Evolutionary conservation across 2,797 vertebrate genomes (phyloP), one percentile per base, ranked within the genome.

Genomic region (Oreortyx pictus): DNA sequence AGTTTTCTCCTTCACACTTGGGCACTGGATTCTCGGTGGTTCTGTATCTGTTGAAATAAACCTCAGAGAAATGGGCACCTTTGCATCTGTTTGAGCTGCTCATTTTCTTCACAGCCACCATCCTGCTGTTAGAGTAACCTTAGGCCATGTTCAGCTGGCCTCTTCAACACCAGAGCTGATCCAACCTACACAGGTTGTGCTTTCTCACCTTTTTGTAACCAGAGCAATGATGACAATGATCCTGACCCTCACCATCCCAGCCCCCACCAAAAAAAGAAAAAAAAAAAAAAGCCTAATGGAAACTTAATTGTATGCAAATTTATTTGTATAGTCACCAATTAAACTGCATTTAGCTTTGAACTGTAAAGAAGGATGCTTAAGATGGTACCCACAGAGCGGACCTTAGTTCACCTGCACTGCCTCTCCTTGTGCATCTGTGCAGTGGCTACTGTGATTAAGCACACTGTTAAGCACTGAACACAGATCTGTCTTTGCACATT

Each of bases 11-110:
- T 99, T 99, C 90, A 99, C 91, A 7, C 97, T 98, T 2, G 99
- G 99, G 94, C 99, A 99, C 95, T 99, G 99, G 96, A 99, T 98
- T 97, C 98, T 98, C 1, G 99, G 99, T 56, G 98, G 96, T 59
- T 99, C 99, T 12, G 98, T 94, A 89, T 99, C 99, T 99, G 91
- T 74, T 92, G 65, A 96, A 77, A 96, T 2, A 91, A 89, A 74
- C 0, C 4, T 7, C 60, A 84, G 27, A 79, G 31, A 37, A 77
- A 57, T 37, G 17, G 43, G n/a, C 41, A 70, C 4, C 4, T 46
- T 5, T 70, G 35, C 23, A 29, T 9, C 17, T 79, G 39, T 41
- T 33, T 57, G 2, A 59, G 46, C 18, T 33, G 11, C 0, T 4
- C 27, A 5, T 56, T 60, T 76, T 29, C 82, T 56, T n/a, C 56